These are phyloP conservation scores for Heloderma charlesbogerti DNA, from an alignment of 2,113 vertebrate genomes.

Conservation along the genomic window DNA sequence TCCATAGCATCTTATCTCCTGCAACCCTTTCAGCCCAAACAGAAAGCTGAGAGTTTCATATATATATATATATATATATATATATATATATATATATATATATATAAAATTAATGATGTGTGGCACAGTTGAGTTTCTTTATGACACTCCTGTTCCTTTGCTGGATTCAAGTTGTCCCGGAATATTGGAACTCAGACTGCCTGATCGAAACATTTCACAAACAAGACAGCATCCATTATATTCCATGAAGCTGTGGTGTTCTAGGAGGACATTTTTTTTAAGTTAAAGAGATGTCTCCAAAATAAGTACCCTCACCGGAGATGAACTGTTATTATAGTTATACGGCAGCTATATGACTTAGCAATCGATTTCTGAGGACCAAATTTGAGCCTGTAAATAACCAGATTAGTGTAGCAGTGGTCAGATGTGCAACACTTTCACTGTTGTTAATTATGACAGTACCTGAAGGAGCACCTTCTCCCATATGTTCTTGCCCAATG, in stretches of 20 bases:
- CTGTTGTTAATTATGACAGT: slow-evolving; percentile 2
- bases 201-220: slow-evolving; percentile 5
- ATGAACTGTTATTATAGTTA: background rate
- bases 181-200: slow-evolving; percentile 30
- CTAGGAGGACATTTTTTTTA: background rate
- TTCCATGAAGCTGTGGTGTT: background rate
- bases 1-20: background rate
- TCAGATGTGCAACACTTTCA: background rate
- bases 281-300: background rate
- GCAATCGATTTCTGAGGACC: background rate
- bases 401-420: background rate
- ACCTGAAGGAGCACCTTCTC: too few species aligned
- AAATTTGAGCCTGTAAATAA: background rate
- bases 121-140: background rate
- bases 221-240: background rate
- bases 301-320: background rate
- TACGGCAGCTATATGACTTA: background rate
- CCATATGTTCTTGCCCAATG: too few species aligned
- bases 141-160: background rate
- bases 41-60: background rate
- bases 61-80: background rate
- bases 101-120: background rate
- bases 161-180: background rate
- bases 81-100: background rate
- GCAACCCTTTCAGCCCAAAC: background rate